phyloP scores from a whole-genome alignment of 2,888 invertebrate species.

The Drosophila acutilabella region DNA sequence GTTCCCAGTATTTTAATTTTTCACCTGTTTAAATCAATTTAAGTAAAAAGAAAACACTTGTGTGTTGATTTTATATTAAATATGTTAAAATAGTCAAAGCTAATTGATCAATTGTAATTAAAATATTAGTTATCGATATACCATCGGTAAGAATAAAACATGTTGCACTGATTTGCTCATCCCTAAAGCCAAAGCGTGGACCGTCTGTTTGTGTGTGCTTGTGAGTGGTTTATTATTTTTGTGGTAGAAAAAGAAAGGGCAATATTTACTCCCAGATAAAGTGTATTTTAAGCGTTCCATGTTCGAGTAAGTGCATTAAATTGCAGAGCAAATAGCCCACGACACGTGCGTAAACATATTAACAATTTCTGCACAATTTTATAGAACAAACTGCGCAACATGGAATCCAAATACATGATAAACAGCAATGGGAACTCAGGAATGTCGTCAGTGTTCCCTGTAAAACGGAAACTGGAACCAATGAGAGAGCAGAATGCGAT shows the following conservation, averaged over 20 bases:
- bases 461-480: constrained; percentile 48
- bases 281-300: constrained; percentile 23
- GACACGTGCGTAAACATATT: constrained; percentile 12
- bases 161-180: not conserved
- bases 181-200: not conserved
- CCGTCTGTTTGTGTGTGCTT: constrained; percentile 3
- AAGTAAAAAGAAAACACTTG: too few relatives aligned
- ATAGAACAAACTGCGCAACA: constrained; percentile 38
- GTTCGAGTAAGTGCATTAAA: constrained; percentile 32
- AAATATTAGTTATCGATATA: not conserved
- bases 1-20: constrained; percentile 5
- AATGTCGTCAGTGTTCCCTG: constrained; percentile 32
- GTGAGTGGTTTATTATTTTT: not conserved
- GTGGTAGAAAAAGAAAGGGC: constrained; percentile 4
- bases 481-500: constrained; percentile 49
- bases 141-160: not conserved
- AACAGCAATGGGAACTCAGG: constrained; percentile 28
- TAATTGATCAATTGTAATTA: not conserved
- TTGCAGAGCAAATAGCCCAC: constrained; percentile 21
- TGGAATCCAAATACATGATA: constrained; percentile 56
- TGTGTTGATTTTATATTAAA: not conserved
- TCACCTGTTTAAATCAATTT: not conserved
- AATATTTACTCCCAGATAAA: constrained; percentile 40
- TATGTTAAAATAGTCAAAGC: not conserved
- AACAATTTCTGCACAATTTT: not conserved